Conservation (phyloP, 2,797 vertebrate species). For the Clarias pachynema region DNA sequence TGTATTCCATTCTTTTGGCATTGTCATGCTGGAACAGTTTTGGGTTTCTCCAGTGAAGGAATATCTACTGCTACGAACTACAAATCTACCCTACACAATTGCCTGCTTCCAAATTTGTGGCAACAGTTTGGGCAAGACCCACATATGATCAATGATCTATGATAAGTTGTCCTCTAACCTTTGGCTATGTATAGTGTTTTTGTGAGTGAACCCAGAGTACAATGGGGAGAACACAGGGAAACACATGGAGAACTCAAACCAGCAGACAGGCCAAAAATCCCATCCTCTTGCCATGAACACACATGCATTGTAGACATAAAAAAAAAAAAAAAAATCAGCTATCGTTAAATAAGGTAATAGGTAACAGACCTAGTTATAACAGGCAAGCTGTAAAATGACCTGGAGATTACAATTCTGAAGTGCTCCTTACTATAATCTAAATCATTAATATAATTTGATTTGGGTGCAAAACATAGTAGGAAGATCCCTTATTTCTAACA, state of each 20-base stretch:
- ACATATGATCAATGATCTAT: background rate
- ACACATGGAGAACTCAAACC: background rate
- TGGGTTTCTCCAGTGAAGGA: too few relatives aligned
- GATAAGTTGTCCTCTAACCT: background rate
- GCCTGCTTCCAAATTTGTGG: background rate
- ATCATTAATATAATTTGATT: background rate
- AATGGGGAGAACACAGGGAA: background rate
- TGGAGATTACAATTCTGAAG: background rate
- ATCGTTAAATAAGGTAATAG: background rate
- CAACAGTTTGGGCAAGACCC: background rate
- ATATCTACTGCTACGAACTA: background rate
- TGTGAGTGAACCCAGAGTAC: background rate
- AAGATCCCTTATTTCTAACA: background rate
- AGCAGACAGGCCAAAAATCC: background rate
- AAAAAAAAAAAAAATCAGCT: background rate
- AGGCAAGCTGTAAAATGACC: background rate
- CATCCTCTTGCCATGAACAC: background rate
- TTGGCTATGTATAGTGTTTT: background rate
- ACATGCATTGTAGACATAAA: background rate
- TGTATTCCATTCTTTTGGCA: background rate
- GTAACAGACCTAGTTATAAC: background rate
- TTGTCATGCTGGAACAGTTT: background rate
- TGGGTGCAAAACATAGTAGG: background rate
- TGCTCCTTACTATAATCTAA: background rate
- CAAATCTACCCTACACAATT: background rate